Evolutionary conservation across 2,797 vertebrate genomes (phyloP).

Genomic region (Sphenopsis melanotis): DNA sequence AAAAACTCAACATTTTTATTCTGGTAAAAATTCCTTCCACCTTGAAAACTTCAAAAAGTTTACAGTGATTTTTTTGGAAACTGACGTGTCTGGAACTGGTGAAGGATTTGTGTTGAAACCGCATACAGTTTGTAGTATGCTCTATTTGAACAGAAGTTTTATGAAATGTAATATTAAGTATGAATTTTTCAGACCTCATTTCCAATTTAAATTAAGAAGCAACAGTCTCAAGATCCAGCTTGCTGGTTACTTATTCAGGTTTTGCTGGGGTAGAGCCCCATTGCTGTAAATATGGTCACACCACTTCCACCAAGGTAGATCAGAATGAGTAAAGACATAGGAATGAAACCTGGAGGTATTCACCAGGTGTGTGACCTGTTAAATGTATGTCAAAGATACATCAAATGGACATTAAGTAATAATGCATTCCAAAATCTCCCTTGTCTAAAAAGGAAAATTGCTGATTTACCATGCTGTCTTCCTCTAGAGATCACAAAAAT

Average conservation of each 20-base stretch:
- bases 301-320: background rate
- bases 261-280: background rate
- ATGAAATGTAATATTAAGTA: background rate
- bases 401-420: background rate
- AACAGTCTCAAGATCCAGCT: background rate
- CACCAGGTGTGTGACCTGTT: background rate
- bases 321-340: background rate
- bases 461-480: background rate
- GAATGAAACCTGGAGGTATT: background rate
- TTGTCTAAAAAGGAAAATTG: background rate
- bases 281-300: background rate
- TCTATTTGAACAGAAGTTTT: background rate
- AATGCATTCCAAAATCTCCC: background rate
- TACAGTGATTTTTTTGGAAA: background rate
- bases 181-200: background rate
- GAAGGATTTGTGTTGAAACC: background rate
- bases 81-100: background rate
- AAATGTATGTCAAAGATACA: background rate
- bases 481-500: background rate
- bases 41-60: background rate
- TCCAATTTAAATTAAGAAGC: background rate
- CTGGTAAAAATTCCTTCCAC: background rate
- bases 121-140: background rate
- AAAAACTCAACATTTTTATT: background rate
- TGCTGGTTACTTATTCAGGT: background rate